Evolutionary conservation across 2,797 vertebrate species (phyloP).

Genomic region (Acanthurus tractus): DNA sequence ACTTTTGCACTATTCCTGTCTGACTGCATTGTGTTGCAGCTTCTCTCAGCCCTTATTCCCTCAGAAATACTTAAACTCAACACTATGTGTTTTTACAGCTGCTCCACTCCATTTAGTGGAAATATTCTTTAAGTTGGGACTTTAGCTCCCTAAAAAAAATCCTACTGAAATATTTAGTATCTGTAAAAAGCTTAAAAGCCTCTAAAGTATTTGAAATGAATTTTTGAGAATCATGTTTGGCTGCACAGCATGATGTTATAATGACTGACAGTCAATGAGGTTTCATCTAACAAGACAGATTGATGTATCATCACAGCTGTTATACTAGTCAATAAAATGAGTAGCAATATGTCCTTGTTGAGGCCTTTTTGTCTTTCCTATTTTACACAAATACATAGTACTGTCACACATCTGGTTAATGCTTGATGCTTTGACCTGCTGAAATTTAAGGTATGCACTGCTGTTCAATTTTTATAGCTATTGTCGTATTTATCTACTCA

Average conservation of each 20-base stretch:
- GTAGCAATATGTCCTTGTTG: not conserved
- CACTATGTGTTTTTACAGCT: not conserved
- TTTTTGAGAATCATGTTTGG: not conserved
- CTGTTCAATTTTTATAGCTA: not conserved
- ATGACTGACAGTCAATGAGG: not conserved
- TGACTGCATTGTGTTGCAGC: not conserved
- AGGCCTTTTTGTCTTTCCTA: not conserved
- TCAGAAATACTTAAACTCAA: not conserved
- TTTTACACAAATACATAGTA: not conserved
- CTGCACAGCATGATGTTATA: not conserved
- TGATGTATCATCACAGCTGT: constrained; percentile 10
- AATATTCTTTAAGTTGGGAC: not conserved
- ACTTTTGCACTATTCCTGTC: not conserved
- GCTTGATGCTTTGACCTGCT: not conserved
- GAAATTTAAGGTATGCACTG: not conserved
- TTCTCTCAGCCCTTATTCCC: not conserved
- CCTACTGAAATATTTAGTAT: not conserved
- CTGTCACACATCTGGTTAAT: not conserved
- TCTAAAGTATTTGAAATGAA: not conserved
- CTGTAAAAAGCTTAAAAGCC: not conserved
- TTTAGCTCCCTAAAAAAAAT: not conserved
- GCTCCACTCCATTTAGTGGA: not conserved
- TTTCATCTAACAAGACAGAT: not conserved
- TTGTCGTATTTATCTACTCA: too few species aligned
- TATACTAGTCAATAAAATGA: constrained; percentile 1